Evolutionary conservation across 2,113 vertebrate genomes (phyloP).

Genomic region (Amblyornis subalaris): DNA sequence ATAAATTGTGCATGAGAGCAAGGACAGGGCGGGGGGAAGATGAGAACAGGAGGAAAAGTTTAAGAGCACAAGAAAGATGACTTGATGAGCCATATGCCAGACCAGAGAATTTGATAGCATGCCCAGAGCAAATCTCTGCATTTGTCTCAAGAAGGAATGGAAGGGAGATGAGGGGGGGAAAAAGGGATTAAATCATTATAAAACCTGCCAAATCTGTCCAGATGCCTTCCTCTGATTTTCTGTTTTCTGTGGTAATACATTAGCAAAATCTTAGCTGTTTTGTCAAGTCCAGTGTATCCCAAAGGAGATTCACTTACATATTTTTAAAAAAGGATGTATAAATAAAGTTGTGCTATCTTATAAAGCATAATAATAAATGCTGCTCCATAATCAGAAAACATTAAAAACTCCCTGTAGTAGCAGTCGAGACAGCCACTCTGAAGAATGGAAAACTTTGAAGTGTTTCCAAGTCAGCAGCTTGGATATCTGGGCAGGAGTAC

Average conservation of each 20-base stretch:
- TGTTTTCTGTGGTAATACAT: neutral
- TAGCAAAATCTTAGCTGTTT: neutral
- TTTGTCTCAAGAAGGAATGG: neutral
- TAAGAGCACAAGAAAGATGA: slow-evolving; percentile 4
- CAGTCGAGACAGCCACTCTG: neutral
- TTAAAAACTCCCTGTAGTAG: neutral
- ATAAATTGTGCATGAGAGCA: neutral
- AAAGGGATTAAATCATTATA: neutral
- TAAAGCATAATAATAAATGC: neutral
- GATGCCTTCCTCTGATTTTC: slow-evolving; percentile 16
- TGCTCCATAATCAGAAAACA: neutral
- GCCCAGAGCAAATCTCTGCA: slow-evolving; percentile 18
- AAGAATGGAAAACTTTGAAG: slow-evolving; percentile 38
- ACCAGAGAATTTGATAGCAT: neutral
- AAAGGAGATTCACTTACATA: neutral
- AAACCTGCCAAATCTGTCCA: neutral
- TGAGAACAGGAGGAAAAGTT: slow-evolving; percentile 5
- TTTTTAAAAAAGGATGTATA: neutral
- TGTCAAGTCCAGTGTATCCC: neutral
- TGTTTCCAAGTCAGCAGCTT: slow-evolving; percentile 40
- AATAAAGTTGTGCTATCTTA: neutral
- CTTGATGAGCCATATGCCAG: slow-evolving; percentile 16
- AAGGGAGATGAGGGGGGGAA: neutral
- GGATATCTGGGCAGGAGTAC: slow-evolving; percentile 27
- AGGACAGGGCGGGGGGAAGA: accelerated